These are phyloP conservation scores for Drosophila maculinotata DNA, from an alignment of 2,888 invertebrate genomes.

Conservation along the genomic window DNA sequence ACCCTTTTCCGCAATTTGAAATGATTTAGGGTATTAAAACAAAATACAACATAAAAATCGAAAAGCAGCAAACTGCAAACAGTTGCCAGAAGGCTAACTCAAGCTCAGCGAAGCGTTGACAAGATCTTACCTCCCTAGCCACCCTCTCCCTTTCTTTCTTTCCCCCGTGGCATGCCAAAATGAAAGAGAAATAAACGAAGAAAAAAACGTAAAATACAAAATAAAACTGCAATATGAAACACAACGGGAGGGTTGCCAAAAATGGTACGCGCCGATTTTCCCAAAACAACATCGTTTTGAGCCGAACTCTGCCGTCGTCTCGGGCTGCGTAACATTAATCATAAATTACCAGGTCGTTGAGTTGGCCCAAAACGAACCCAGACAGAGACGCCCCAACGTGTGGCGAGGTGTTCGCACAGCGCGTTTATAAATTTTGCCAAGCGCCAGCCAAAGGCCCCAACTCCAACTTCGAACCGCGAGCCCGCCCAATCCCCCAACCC, in stretches of 20 bases:
- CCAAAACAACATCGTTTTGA: conserved; percentile 56
- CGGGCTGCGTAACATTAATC: conserved; percentile 76
- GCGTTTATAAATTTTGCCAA: conserved; percentile 82
- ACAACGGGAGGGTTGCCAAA: conserved; percentile 80
- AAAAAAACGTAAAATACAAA: not conserved
- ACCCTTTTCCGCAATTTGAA: not conserved
- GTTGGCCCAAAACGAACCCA: conserved; percentile 53
- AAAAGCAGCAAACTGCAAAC: conserved; percentile 21
- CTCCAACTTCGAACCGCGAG: conserved; percentile 8
- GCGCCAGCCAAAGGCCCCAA: conserved; percentile 76
- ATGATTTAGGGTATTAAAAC: not conserved
- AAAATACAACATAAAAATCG: conserved; percentile 9
- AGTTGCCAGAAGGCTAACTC: conserved; percentile 50
- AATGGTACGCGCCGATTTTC: conserved; percentile 74
- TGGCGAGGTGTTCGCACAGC: conserved; percentile 78
- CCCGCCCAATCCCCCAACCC: not conserved
- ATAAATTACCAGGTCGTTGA: conserved; percentile 83
- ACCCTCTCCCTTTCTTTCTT: not conserved
- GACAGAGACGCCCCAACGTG: conserved; percentile 76
- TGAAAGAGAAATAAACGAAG: conserved; percentile 11
- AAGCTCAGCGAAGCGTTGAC: conserved; percentile 75
- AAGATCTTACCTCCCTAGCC: conserved; percentile 46
- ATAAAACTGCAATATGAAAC: conserved; percentile 68
- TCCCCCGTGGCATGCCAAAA: conserved; percentile 22
- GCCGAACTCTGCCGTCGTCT: conserved; percentile 28